Conservation (phyloP, 2,797 vertebrate species). For the Clarias laeviceps region DNA sequence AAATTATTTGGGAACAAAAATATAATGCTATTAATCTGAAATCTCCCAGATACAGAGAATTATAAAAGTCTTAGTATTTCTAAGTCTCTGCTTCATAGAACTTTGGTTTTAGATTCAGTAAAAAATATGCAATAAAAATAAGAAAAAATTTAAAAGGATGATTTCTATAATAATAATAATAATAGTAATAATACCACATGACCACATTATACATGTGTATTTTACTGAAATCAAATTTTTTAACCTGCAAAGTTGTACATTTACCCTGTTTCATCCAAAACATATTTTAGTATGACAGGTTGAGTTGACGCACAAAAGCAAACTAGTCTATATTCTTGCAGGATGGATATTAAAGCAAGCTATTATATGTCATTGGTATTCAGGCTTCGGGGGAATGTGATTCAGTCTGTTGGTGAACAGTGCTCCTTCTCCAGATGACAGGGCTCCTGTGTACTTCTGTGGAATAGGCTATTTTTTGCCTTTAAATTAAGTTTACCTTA, state of each 20-base stretch:
- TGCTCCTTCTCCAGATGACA: background rate
- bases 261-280: constrained; percentile 8
- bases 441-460: background rate
- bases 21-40: background rate
- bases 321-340: constrained; percentile 4
- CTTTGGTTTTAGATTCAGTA: background rate
- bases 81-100: background rate
- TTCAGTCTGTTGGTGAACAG: background rate
- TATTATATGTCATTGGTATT: background rate
- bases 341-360: constrained; percentile 15
- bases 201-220: background rate
- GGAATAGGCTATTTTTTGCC: background rate
- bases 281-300: constrained; percentile 10
- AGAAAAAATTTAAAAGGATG: background rate
- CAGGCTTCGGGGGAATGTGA: background rate
- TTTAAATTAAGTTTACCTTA: constrained; percentile 10
- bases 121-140: too few species aligned
- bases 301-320: background rate
- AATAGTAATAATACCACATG: too few species aligned
- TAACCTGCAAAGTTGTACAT: background rate
- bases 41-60: background rate
- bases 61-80: background rate
- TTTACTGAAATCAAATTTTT: background rate
- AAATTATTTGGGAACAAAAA: background rate
- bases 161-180: background rate